phyloP scores from a whole-genome alignment of 1,140 invertebrate genomes.

The Drosophila subobscura region DNA sequence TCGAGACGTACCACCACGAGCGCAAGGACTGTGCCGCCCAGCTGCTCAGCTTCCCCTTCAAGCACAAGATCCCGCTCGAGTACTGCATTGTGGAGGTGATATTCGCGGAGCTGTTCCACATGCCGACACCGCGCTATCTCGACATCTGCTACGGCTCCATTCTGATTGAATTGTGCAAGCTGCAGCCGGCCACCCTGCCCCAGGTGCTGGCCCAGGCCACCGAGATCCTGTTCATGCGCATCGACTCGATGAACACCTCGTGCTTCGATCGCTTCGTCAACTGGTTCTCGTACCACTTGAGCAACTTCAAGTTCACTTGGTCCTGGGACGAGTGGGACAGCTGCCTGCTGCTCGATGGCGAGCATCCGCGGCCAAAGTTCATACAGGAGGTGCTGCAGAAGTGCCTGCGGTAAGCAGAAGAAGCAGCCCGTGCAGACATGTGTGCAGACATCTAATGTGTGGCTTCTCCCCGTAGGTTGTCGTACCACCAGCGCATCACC shows the following conservation, averaged over 20 bases:
- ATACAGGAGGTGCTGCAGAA: conserved; percentile 96
- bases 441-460: conserved; percentile 62
- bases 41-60: conserved; percentile 95
- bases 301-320: conserved; percentile 99
- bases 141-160: conserved; percentile 98
- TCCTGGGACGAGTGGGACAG: conserved; percentile 98
- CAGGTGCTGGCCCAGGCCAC: conserved; percentile 99
- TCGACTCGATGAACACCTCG: conserved; percentile 98
- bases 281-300: conserved; percentile 99
- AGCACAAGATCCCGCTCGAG: conserved; percentile 97
- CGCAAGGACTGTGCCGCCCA: conserved; percentile 97
- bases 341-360: conserved; percentile 92
- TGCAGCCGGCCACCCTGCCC: conserved; percentile 98
- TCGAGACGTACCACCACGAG: conserved; percentile 94
- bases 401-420: conserved; percentile 89
- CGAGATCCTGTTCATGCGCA: conserved; percentile 97
- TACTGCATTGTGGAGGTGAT: conserved; percentile 99
- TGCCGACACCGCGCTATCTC: conserved; percentile 94
- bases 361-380: conserved; percentile 98
- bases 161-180: conserved; percentile 98
- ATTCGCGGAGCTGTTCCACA: conserved; percentile 96
- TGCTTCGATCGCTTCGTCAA: conserved; percentile 98
- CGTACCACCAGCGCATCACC: conserved; percentile 96
- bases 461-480: conserved; percentile 87
- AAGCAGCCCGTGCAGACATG: too few relatives aligned